Conservation (phyloP, 35 echinoderm and acorn worm genomes). For the Lytechinus variegatus region DNA sequence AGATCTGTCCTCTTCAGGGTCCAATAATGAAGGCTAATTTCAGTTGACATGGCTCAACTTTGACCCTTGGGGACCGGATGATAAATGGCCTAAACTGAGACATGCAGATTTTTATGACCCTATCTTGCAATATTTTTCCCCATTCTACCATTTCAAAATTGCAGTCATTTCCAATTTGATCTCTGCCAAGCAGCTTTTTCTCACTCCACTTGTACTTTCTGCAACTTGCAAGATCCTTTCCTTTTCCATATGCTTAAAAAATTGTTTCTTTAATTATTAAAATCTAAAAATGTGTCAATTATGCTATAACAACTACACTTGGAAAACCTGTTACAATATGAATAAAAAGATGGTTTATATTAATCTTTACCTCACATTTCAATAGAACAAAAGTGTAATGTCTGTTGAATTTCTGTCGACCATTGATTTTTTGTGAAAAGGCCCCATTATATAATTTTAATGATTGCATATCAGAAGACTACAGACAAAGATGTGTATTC, state of each 20-base stretch:
- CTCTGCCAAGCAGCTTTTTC: not conserved
- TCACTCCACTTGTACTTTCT: not conserved
- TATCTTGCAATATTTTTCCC: slow-evolving; percentile 9
- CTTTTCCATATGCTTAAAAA: not conserved
- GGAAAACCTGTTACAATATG: no score
- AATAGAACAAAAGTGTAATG: no score
- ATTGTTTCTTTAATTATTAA: not conserved
- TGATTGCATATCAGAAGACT: no score
- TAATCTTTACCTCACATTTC: no score
- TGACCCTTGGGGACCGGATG: slow-evolving; percentile 29
- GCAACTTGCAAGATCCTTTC: not conserved
- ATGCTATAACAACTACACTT: not conserved
- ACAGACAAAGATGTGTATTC: no score
- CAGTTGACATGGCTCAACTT: slow-evolving; percentile 42
- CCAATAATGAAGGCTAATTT: slow-evolving; percentile 40
- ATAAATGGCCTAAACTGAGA: slow-evolving; percentile 31
- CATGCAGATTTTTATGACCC: slow-evolving; percentile 47
- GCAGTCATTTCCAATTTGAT: not conserved
- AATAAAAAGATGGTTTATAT: no score
- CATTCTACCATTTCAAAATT: not conserved
- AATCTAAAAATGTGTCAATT: not conserved
- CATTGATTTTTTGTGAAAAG: no score
- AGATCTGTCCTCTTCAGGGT: slow-evolving; percentile 23
- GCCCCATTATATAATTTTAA: no score
- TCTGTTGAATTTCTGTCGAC: no score